Evolutionary conservation across 2,797 vertebrate genomes (phyloP).

Genomic region (Chanos chanos): DNA sequence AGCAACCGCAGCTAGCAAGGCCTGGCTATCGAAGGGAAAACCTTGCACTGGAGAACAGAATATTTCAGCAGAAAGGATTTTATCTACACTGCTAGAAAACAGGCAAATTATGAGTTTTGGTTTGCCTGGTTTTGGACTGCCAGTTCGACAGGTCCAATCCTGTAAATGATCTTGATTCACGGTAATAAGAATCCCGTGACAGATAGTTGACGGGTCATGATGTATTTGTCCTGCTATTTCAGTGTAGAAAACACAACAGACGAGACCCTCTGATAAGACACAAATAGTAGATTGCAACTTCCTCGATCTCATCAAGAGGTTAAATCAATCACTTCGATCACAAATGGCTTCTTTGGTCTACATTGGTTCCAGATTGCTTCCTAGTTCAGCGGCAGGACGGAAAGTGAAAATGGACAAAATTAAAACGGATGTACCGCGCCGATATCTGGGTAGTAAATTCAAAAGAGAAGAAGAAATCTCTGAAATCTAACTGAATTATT

Average conservation of each 20-base stretch:
- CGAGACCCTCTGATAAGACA: slow-evolving; percentile 46
- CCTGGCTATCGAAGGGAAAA: slow-evolving; percentile 6
- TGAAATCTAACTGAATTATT: no score
- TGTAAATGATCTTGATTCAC: slow-evolving; percentile 30
- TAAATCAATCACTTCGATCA: not conserved
- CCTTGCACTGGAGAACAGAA: not conserved
- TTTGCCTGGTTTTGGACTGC: not conserved
- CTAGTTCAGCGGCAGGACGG: slow-evolving; percentile 25
- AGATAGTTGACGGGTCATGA: slow-evolving; percentile 51
- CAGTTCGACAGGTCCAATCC: not conserved
- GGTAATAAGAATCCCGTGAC: slow-evolving; percentile 26
- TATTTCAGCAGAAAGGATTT: not conserved
- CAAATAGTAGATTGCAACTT: slow-evolving; percentile 42
- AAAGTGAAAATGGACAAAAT: slow-evolving; percentile 30
- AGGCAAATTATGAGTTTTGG: not conserved
- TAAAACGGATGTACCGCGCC: not conserved
- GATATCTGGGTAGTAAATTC: not conserved
- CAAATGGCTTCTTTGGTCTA: slow-evolving; percentile 52
- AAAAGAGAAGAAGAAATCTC: no score
- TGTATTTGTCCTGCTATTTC: slow-evolving; percentile 53
- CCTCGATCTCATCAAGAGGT: accelerated
- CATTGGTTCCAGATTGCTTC: not conserved
- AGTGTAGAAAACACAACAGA: slow-evolving; percentile 53
- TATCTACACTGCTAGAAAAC: not conserved
- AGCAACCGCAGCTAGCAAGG: slow-evolving; percentile 11